A percentile compares a stretch with the other conserved stretches of the same genome.
These are phyloP conservation scores for Chloropsis hardwickii DNA, from an alignment of 2,113 vertebrate species.

Conservation along the genomic window DNA sequence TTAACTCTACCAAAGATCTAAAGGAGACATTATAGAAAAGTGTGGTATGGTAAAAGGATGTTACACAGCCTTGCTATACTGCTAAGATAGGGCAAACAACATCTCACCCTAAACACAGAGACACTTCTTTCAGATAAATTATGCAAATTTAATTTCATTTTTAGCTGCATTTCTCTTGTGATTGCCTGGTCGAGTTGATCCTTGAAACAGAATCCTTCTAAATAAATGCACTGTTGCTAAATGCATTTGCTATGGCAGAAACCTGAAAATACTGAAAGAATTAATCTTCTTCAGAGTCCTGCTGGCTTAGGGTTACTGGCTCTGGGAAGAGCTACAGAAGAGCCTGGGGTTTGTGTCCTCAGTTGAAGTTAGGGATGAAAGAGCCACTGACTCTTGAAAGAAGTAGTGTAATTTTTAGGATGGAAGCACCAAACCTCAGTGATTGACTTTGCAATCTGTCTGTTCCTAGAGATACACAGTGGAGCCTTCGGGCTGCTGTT, in stretches of 20 bases:
- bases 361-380: neutral
- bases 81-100: neutral
- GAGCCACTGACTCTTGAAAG: neutral
- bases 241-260: neutral
- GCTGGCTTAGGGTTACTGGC: neutral
- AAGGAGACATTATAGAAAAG: neutral
- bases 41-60: neutral
- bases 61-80: neutral
- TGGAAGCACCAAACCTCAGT: neutral
- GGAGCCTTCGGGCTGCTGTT: neutral
- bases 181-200: neutral
- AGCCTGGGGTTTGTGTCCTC: neutral
- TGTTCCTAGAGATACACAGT: rapidly evolving
- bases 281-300: neutral
- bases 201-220: neutral
- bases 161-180: neutral
- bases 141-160: neutral
- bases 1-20: neutral
- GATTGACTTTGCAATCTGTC: neutral
- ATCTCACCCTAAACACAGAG: neutral
- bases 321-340: neutral
- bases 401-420: neutral
- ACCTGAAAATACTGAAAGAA: neutral
- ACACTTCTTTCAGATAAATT: neutral
- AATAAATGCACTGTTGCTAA: neutral